Evolutionary conservation across 30 jellyfish, hydroid and myxozoan species (phyloP).

Genomic region (Pelagia noctiluca): DNA sequence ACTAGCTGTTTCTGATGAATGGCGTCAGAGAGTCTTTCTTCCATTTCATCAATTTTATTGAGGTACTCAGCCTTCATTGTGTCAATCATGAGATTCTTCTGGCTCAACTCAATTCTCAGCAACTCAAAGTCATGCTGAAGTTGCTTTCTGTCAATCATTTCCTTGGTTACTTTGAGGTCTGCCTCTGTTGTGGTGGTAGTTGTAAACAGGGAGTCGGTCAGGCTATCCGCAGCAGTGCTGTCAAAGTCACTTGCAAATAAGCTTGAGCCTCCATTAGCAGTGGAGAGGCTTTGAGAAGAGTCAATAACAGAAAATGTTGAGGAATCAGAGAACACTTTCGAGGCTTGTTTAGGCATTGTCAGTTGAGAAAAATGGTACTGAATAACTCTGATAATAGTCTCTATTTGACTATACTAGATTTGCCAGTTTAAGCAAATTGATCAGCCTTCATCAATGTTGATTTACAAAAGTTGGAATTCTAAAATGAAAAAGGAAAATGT

Average conservation of each 20-base stretch:
- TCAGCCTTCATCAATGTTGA: no score
- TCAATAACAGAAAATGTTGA: constrained; percentile 9
- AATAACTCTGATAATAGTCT: no score
- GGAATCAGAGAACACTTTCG: background rate
- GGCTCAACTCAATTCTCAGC: constrained; percentile 81
- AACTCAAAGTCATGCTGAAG: constrained; percentile 85
- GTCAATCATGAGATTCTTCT: constrained; percentile 79
- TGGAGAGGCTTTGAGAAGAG: constrained; percentile 26
- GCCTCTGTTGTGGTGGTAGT: constrained; percentile 39
- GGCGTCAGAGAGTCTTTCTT: constrained; percentile 81
- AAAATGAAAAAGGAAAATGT: no score
- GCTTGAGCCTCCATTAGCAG: constrained; percentile 17
- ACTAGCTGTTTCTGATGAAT: constrained; percentile 76
- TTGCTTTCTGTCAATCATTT: constrained; percentile 66
- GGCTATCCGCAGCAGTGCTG: constrained; percentile 14
- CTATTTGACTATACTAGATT: no score
- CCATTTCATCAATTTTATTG: constrained; percentile 81
- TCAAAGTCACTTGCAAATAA: constrained; percentile 16
- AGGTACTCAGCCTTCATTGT: constrained; percentile 83
- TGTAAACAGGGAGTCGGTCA: constrained; percentile 29
- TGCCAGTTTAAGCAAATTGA: no score
- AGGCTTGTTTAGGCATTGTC: background rate
- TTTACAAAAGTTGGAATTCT: no score
- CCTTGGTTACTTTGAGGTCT: constrained; percentile 67
- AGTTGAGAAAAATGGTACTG: no score